Conservation (phyloP, 1,140 invertebrate genomes). For the Brachionus koreanus region DNA sequence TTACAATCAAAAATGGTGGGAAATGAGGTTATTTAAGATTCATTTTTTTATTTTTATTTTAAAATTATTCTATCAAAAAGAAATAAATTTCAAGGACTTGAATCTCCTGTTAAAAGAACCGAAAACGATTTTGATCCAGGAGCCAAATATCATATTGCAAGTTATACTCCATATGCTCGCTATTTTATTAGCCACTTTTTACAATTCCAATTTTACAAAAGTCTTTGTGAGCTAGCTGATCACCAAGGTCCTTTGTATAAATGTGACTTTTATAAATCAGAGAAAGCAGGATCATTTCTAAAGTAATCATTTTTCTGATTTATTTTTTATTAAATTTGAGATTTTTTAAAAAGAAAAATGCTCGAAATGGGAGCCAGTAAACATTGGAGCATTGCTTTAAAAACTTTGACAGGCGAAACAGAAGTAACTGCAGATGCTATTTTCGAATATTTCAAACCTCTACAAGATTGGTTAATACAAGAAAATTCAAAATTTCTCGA, state of each 20-base stretch:
- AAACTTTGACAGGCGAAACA: conserved; percentile 69
- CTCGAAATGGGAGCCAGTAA: conserved; percentile 66
- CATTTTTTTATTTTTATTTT: conserved; percentile 10
- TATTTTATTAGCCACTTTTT: conserved; percentile 84
- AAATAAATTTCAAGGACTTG: conserved; percentile 53
- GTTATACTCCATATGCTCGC: conserved; percentile 61
- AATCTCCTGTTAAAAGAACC: conserved; percentile 49
- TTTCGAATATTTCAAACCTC: conserved; percentile 76
- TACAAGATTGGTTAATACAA: conserved; percentile 71
- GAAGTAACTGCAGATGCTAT: conserved; percentile 72
- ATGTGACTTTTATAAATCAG: conserved; percentile 80
- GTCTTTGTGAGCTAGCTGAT: conserved; percentile 72
- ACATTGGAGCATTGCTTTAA: conserved; percentile 72
- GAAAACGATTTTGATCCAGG: conserved; percentile 50
- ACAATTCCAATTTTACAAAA: conserved; percentile 83
- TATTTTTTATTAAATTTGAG: background rate
- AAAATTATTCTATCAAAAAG: conserved; percentile 45
- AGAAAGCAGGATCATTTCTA: conserved; percentile 64
- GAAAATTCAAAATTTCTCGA: conserved; percentile 63
- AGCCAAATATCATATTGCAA: conserved; percentile 50
- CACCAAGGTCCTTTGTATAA: conserved; percentile 73
- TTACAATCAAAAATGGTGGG: conserved; percentile 61
- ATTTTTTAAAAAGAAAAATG: conserved; percentile 36
- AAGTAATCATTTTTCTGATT: conserved; percentile 45
- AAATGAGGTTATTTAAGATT: conserved; percentile 47